phyloP scores from a whole-genome alignment of 2,888 invertebrate genomes.

The Lymantria dispar region DNA sequence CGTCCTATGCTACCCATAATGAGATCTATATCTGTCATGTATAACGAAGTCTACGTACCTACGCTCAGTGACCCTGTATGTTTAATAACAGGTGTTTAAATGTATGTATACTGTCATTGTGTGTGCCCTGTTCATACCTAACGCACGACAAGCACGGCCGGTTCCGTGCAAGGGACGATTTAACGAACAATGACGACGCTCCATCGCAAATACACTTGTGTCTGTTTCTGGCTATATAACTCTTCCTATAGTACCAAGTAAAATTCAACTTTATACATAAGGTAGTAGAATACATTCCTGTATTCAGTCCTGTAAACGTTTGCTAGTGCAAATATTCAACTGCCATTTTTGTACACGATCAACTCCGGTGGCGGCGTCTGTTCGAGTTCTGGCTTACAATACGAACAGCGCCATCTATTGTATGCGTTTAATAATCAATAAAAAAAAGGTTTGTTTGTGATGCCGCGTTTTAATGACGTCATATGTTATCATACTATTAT shows the following conservation, averaged over 20 bases:
- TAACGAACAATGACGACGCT: slow-evolving; percentile 81
- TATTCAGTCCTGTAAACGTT: slow-evolving; percentile 32
- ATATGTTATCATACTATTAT: background rate
- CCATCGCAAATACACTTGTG: slow-evolving; percentile 73
- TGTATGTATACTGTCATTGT: slow-evolving; percentile 77
- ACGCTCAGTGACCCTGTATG: slow-evolving; percentile 71
- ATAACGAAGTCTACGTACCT: slow-evolving; percentile 67
- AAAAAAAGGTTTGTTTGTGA: slow-evolving; percentile 47
- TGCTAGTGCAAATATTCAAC: slow-evolving; percentile 77
- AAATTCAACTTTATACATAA: slow-evolving; percentile 39
- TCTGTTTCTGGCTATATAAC: slow-evolving; percentile 69
- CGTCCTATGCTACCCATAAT: slow-evolving; percentile 62
- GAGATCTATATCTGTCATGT: slow-evolving; percentile 75
- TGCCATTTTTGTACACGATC: slow-evolving; percentile 79
- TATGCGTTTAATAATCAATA: slow-evolving; percentile 74
- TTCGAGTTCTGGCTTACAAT: slow-evolving; percentile 70
- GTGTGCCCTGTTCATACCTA: slow-evolving; percentile 68
- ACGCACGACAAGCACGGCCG: slow-evolving; percentile 77
- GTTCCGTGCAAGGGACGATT: slow-evolving; percentile 81
- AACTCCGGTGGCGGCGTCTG: slow-evolving; percentile 81
- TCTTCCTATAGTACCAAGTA: slow-evolving; percentile 39
- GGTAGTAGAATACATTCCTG: slow-evolving; percentile 41
- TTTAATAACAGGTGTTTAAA: slow-evolving; percentile 81
- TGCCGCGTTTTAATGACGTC: slow-evolving; percentile 37
- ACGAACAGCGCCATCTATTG: slow-evolving; percentile 78